Base-by-base conservation (phyloP, 2,888 invertebrate species). In the Troilus luridus region DNA sequence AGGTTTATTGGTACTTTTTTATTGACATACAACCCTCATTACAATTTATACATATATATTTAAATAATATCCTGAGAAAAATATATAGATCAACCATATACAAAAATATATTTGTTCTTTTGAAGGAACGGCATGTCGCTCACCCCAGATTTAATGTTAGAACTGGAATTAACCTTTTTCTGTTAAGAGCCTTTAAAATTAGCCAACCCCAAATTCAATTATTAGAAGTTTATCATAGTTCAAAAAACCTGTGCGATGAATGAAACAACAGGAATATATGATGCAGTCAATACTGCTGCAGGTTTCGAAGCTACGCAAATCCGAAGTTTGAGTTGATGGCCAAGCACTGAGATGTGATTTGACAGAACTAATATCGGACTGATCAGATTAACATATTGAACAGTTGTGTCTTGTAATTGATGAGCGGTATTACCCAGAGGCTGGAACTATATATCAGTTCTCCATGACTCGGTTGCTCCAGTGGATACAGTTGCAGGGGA, bases 321-420 rank as follows among this genome's bases (percentile, higher is more conserved):
- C 11, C 12, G 6, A 2, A 27, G 24, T 27, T 67, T 14, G n/a
- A 14, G 24, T 24, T 8, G 41, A 6, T 9, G 19, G 41, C 19
- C 27, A 77, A 41, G 5, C 8, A 19, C 72, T 41, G 72, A 41
- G 41, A 77, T 77, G 41, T 41, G 72, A 77, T 41, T 67, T 14
- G 27, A 77, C 72, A 77, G 72, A 77, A 77, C 41, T 77, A 77
- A 77, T 77, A 41, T 77, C 41, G 72, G 24, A 6, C 27, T 9
- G 17, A 77, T 77, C 8, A 41, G 72, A 77, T 77, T 77, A 77
- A 77, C 72, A 77, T 77, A 77, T 77, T 77, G 72, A 77, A 77
- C 72, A 41, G 72, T 41, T 41, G 27, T 27, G 7, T 7, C 41
- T 19, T 8, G 41, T 27, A 77, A 77, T 77, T 77, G 72, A 77